Base-by-base conservation (phyloP, 2,888 invertebrate species). In the Arenicola marina region DNA sequence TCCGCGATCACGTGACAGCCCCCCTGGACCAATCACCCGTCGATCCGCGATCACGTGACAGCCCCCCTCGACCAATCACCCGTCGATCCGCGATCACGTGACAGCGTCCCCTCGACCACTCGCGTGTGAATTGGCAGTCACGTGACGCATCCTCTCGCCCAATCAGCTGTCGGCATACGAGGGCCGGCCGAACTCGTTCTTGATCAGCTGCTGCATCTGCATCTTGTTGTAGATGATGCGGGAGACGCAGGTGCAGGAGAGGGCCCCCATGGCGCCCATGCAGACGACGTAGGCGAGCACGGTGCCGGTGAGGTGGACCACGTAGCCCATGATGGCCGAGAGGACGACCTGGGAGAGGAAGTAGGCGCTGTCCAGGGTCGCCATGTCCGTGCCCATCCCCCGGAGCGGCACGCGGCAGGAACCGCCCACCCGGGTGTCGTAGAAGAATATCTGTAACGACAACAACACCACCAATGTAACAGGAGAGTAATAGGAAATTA, bases 351-450 rank as follows among this genome's bases (percentile, higher is more conserved):
- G 85, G 0, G 85, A 82, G 38, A 85, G 75, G 75, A 82, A 85
- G 73, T 84, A 85, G 24, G 85, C 84, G 51, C 81, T 78, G 74
- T 86, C 85, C 34, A 86, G 72, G 2, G 75, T 76, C 0, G 95
- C 96, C 2, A 97, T 90, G 81, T 97, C 96, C 0, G 95, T 95
- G 7, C 95, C 96, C 51, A 96, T 87, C 2, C 96, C 96, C n/a
- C 96, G 89, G 11, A 76, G 66, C 32, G 69, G 67, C 32, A 46
- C 29, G n/a, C 7, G 1, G 1, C 24, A 48, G 15, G 45, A 56
- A n/a, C 18, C 38, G 7, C 60, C 31, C 11, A 59, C 56, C n/a
- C 33, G 60, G 1, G 62, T 71, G 59, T 83, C 81, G 62, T 71
- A 75, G 71, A 82, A 83, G 68, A 74, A 84, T 4, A 78, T 60